phyloP scores from a whole-genome alignment of 2,888 invertebrate genomes.

The Cantharis lateralis region DNA sequence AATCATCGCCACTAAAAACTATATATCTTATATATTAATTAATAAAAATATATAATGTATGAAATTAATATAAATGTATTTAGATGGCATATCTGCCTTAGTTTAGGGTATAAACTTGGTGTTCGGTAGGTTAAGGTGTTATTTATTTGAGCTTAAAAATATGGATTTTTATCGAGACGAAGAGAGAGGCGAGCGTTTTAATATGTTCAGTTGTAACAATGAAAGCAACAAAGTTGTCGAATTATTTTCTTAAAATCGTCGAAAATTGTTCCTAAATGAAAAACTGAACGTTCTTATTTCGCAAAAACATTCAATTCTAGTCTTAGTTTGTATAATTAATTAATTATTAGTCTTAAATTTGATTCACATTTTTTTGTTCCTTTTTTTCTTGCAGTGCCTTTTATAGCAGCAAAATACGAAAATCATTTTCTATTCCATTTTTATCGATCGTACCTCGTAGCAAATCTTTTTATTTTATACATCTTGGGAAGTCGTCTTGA shows the following conservation, averaged over 20 bases:
- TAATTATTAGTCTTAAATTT: not conserved
- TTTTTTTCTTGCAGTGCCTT: not conserved
- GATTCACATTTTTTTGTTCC: not conserved
- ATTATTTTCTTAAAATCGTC: not conserved
- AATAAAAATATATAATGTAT: slow-evolving; percentile 51
- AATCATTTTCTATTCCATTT: not conserved
- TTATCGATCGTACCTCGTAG: not conserved
- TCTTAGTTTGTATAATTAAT: not conserved
- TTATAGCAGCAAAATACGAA: not conserved
- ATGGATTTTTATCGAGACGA: slow-evolving; percentile 20
- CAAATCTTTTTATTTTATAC: not conserved
- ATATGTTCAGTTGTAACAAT: slow-evolving; percentile 26
- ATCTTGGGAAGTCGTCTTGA: not conserved
- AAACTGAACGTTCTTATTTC: not conserved
- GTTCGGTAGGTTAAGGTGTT: slow-evolving; percentile 55
- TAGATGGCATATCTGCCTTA: slow-evolving; percentile 53
- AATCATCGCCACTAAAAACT: slow-evolving; percentile 52
- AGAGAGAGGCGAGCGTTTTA: slow-evolving; percentile 13
- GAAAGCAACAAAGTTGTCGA: not conserved
- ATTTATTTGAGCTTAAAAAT: slow-evolving; percentile 42
- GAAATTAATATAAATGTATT: slow-evolving; percentile 46
- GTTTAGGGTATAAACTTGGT: slow-evolving; percentile 52
- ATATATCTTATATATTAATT: slow-evolving; percentile 53
- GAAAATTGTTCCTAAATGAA: not conserved
- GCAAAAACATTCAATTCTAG: not conserved